Percentiles rank a stretch among this genome's conserved stretches.
Evolutionary conservation across 2,797 vertebrate species (phyloP).

Genomic region (Muraenolepis orangiensis): DNA sequence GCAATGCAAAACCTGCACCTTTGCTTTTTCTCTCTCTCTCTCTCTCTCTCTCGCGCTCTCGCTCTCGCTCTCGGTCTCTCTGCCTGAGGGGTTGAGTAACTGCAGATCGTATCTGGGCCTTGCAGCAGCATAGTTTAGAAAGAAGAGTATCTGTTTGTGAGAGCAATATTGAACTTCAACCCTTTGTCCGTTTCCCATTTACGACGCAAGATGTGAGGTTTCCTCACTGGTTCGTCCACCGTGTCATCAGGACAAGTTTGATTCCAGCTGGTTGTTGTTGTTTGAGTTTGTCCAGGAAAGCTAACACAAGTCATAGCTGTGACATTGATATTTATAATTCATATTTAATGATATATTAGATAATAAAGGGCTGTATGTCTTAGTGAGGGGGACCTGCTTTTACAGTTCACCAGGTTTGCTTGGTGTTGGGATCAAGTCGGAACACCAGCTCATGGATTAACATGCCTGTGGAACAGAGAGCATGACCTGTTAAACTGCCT

Average conservation of each 20-base stretch:
- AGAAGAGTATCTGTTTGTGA: conserved; percentile 4
- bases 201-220: conserved; percentile 9
- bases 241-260: not conserved
- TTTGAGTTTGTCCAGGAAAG: not conserved
- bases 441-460: conserved; percentile 53
- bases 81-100: conserved; percentile 11
- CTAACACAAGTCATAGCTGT: not conserved
- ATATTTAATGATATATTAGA: too few species aligned
- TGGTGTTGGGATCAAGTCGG: conserved; percentile 41
- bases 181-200: not conserved
- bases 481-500: conserved; percentile 53
- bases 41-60: conserved; percentile 5
- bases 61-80: conserved; percentile 12
- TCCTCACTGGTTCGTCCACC: not conserved
- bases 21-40: conserved; percentile 12
- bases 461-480: conserved; percentile 56
- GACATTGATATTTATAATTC: too few species aligned
- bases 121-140: conserved; percentile 7
- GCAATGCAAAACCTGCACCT: conserved; percentile 17
- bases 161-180: conserved; percentile 17
- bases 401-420: conserved; percentile 53
- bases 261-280: not conserved
- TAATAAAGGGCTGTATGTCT: not conserved
- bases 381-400: not conserved
- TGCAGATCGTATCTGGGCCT: conserved; percentile 14